These are phyloP conservation scores for Nebria salina DNA, from an alignment of 2,888 invertebrate genomes.

Conservation along the genomic window DNA sequence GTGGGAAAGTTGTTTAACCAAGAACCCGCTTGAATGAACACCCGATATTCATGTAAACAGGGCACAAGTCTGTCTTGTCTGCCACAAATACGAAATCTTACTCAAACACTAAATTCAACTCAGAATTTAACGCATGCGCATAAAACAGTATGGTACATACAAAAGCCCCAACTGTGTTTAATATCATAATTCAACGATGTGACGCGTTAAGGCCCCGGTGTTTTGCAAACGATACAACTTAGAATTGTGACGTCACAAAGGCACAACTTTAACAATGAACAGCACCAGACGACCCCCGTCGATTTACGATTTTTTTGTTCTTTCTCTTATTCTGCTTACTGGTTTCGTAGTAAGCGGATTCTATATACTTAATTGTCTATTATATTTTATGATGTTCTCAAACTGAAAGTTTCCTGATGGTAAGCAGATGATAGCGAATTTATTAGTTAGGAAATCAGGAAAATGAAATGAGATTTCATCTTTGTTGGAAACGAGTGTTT, in stretches of 20 bases:
- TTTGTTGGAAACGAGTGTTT: background rate
- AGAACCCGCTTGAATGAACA: conserved; percentile 18
- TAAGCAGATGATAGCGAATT: background rate
- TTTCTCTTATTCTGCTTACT: background rate
- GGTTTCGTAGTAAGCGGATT: background rate
- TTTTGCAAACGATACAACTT: conserved; percentile 16
- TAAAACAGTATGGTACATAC: background rate
- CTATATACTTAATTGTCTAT: background rate
- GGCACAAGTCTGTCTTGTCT: conserved; percentile 10
- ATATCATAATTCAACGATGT: conserved; percentile 11
- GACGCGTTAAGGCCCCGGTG: background rate
- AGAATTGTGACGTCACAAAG: conserved; percentile 10
- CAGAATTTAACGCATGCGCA: background rate
- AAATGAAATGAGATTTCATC: background rate
- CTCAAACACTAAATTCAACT: background rate
- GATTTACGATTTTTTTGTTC: conserved; percentile 8
- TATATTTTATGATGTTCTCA: background rate
- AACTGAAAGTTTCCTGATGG: background rate
- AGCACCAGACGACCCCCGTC: background rate
- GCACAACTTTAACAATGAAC: conserved; percentile 13
- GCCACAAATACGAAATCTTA: conserved; percentile 20
- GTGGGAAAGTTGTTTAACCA: conserved; percentile 9
- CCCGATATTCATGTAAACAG: conserved; percentile 23
- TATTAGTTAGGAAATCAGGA: background rate
- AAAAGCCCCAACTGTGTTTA: background rate